Conservation (phyloP, 2,888 invertebrate genomes). For the Frankliniella fusca region DNA sequence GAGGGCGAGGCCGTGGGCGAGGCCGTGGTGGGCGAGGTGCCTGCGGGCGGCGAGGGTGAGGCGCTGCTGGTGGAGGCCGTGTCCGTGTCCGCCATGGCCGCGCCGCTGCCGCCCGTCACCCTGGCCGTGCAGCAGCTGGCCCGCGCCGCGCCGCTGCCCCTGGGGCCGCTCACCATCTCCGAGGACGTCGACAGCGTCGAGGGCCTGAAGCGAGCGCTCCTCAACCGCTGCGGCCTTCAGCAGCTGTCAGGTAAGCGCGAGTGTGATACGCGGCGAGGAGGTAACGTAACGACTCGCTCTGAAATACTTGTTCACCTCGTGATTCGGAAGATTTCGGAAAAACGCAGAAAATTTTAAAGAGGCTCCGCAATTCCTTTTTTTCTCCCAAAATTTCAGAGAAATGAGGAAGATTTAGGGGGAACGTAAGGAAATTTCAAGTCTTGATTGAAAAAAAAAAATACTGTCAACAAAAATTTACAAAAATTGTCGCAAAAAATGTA, state of each 20-base stretch:
- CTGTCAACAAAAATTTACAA: too few species aligned
- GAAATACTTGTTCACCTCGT: too few species aligned
- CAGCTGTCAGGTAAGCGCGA: neutral
- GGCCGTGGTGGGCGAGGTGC: neutral
- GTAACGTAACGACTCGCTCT: too few species aligned
- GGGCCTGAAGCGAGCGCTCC: slow-evolving; percentile 5
- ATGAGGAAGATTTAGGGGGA: too few species aligned
- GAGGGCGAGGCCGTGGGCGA: neutral
- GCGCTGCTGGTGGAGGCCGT: neutral
- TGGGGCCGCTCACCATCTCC: neutral
- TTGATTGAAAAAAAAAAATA: too few species aligned
- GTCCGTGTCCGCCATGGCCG: neutral
- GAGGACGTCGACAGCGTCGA: slow-evolving; percentile 17
- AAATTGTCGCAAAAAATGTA: too few species aligned
- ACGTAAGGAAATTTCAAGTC: too few species aligned
- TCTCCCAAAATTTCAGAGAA: too few species aligned
- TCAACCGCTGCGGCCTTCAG: slow-evolving; percentile 8
- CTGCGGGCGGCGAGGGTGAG: neutral
- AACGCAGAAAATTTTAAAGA: too few species aligned
- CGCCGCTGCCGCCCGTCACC: neutral
- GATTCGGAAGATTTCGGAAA: too few species aligned
- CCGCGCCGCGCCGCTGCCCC: neutral
- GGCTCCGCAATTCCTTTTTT: too few species aligned
- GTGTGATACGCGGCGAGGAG: too few species aligned
- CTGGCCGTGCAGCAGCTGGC: neutral